A percentile compares a stretch with the other conserved stretches of the same genome.
phyloP scores from a whole-genome alignment of 2,888 invertebrate genomes.

The Pammene aurita region DNA sequence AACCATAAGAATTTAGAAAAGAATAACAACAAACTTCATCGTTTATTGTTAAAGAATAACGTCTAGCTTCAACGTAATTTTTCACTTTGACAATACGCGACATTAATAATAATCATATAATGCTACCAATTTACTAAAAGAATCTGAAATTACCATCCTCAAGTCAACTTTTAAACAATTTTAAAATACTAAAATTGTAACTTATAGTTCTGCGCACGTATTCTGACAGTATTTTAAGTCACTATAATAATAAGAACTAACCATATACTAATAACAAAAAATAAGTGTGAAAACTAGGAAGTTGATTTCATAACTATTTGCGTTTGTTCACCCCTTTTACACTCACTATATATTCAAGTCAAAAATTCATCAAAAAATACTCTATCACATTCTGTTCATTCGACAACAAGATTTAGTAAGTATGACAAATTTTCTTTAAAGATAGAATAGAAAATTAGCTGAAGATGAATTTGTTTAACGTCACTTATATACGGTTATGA shows the following conservation, averaged over 20 bases:
- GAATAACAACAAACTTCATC: background rate
- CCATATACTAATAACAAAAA: background rate
- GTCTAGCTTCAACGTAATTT: no score
- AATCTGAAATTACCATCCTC: slow-evolving; percentile 18
- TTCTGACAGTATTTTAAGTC: no score
- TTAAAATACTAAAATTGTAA: no score
- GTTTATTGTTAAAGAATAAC: background rate
- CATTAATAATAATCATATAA: background rate
- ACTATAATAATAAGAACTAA: background rate
- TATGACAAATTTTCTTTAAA: background rate
- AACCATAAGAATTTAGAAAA: background rate
- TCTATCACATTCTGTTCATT: slow-evolving; percentile 11
- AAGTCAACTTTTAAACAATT: background rate
- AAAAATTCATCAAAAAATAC: slow-evolving; percentile 6
- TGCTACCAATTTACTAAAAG: background rate
- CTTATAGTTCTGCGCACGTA: no score
- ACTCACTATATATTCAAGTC: background rate
- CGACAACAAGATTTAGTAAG: slow-evolving; percentile 2
- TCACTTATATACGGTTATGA: background rate
- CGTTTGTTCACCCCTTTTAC: slow-evolving; percentile 2
- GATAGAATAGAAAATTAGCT: background rate
- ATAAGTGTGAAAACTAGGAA: background rate
- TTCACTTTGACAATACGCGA: background rate
- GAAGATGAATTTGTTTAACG: slow-evolving; percentile 1
- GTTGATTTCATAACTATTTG: slow-evolving; percentile 9